Percentiles rank a stretch among this genome's conserved stretches.
Evolutionary conservation across 2,113 vertebrate genomes (phyloP).

Genomic region (Phaethornis superciliosus): DNA sequence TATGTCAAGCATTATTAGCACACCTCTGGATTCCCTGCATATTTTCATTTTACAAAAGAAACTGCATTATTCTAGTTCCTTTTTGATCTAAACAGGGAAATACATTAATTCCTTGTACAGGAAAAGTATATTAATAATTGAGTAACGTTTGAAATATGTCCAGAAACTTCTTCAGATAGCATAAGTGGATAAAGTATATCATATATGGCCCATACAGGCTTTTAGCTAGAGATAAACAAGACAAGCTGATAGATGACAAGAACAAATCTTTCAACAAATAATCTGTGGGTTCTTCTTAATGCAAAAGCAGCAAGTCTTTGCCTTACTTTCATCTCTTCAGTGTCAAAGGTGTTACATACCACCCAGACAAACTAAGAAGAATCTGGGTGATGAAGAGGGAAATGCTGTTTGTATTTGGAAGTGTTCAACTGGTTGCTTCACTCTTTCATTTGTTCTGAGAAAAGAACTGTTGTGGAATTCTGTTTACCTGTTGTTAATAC

Average conservation of each 20-base stretch:
- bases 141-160: not conserved
- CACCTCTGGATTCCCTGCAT: conserved; percentile 63
- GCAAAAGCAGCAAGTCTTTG: conserved; percentile 21
- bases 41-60: conserved; percentile 59
- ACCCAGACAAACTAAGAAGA: conserved; percentile 2
- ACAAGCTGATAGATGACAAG: not conserved
- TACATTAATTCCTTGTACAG: not conserved
- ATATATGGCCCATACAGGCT: not conserved
- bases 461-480: conserved; percentile 7
- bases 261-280: not conserved
- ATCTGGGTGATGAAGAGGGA: conserved; percentile 12
- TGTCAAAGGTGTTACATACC: not conserved
- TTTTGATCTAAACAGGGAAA: not conserved
- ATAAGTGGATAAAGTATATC: not conserved
- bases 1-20: conserved; percentile 31
- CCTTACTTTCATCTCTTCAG: conserved; percentile 20
- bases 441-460: not conserved
- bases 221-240: not conserved
- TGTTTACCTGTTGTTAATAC: not conserved
- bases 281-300: not conserved
- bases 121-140: not conserved
- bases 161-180: not conserved
- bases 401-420: not conserved
- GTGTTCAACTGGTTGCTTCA: not conserved
- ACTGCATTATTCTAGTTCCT: conserved; percentile 36